These are phyloP conservation scores for Sicus ferrugineus DNA, from an alignment of 2,888 invertebrate genomes.

Conservation along the genomic window DNA sequence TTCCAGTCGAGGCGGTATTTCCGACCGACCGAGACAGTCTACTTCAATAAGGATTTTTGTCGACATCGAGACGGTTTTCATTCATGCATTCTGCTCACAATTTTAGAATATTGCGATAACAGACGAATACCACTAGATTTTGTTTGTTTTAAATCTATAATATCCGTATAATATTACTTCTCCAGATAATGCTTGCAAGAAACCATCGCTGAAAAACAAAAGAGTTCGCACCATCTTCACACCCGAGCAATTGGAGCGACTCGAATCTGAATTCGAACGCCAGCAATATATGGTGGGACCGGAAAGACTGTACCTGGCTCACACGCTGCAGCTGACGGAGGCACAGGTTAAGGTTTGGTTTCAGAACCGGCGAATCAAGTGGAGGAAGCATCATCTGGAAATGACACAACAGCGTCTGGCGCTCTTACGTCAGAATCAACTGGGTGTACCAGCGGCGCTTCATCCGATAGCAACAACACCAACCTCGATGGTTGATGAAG, in stretches of 20 bases:
- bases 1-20: no score
- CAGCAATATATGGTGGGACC: slow-evolving; percentile 99
- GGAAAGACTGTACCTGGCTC: slow-evolving; percentile 88
- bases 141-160: no score
- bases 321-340: slow-evolving; percentile 62
- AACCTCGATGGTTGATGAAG: slow-evolving; percentile 50
- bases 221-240: slow-evolving; percentile 96
- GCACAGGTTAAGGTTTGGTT: slow-evolving; percentile 89
- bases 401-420: slow-evolving; percentile 87
- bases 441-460: slow-evolving; percentile 39
- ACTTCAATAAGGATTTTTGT: no score
- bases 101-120: not conserved
- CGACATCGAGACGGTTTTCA: no score
- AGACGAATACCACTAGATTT: not conserved
- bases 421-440: slow-evolving; percentile 63
- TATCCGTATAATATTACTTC: not conserved
- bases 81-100: not conserved
- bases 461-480: slow-evolving; percentile 39
- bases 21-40: no score
- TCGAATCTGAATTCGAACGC: slow-evolving; percentile 93
- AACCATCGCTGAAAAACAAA: slow-evolving; percentile 73
- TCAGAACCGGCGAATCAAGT: slow-evolving; percentile 88
- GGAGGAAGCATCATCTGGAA: slow-evolving; percentile 94
- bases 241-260: slow-evolving; percentile 90
- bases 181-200: slow-evolving; percentile 62